phyloP scores from a whole-genome alignment of 2,888 invertebrate species.

The Meghimatium bilineatum region DNA sequence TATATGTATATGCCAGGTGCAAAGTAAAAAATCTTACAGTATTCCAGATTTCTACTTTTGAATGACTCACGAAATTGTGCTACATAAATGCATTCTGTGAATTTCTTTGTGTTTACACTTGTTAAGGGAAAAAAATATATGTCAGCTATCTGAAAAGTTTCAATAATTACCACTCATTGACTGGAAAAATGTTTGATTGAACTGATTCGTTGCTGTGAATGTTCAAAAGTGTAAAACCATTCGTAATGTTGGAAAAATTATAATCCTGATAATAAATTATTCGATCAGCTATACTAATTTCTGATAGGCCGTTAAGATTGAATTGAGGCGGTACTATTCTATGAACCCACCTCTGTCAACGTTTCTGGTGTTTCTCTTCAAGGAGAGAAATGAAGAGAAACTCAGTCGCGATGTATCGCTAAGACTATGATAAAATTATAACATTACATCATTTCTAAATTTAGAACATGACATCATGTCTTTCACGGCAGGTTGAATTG shows the following conservation, averaged over 20 bases:
- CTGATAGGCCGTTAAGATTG: neutral
- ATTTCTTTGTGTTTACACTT: slow-evolving; percentile 21
- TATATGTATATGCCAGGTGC: no score
- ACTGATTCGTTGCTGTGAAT: neutral
- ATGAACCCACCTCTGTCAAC: neutral
- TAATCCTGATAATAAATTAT: neutral
- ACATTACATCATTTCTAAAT: slow-evolving; percentile 22
- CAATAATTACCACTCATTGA: neutral
- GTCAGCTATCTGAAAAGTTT: slow-evolving; percentile 5
- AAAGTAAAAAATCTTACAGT: neutral
- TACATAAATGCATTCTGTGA: slow-evolving; percentile 21
- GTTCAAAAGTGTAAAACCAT: neutral
- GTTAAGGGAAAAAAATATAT: neutral
- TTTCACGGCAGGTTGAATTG: neutral
- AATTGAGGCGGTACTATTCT: neutral
- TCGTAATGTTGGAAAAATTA: neutral
- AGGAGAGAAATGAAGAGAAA: no score
- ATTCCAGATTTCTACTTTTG: neutral
- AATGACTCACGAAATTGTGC: slow-evolving; percentile 7
- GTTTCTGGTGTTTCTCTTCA: neutral
- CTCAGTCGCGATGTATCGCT: no score
- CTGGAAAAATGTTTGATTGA: neutral
- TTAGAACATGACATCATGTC: slow-evolving; percentile 11
- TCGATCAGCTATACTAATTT: neutral
- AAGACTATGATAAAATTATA: neutral